Evolutionary conservation across 1,140 invertebrate genomes (phyloP), one percentile per base, ranked within the genome.

Genomic region (Sitophilus oryzae): DNA sequence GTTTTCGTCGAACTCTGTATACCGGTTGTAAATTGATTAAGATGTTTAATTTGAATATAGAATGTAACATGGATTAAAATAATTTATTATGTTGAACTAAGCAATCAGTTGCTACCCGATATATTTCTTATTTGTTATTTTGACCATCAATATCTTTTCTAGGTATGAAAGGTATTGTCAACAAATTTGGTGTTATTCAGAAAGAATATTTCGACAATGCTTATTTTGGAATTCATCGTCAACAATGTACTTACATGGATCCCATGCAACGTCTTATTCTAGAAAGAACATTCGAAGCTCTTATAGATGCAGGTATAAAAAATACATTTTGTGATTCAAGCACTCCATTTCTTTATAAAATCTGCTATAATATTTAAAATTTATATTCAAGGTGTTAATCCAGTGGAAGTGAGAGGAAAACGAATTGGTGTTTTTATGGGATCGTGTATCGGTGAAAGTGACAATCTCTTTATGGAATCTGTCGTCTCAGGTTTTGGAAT

Each of bases 341-440:
- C 5, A 5, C 5, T 40, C 8, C 15, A n/a, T n/a, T 6, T 15
- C n/a, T 16, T 22, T 0, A n/a, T 4, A 9, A 22, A 9, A 2
- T 44, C n/a, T 6, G 8, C 36, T n/a, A 38, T 16, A 20, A 2
- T 43, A 81, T 23, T 52, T 16, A 47, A 9, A 2, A 30, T 11
- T 18, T n/a, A 22, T n/a, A 6, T 61, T 64, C 57, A 58, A 85
- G 85, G 84, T 58, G 63, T 85, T 1, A 84, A 82, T 65, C 85
- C 82, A 35, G 65, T 70, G 35, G 73, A 74, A 56, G 63, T 84
- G 10, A 74, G 74, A 57, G 85, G 81, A 22, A 79, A 72, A 56
- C 83, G 77, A 66, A 82, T 83, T 15, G 85, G 82, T 21, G 82
- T 85, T 9, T 87, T 79, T 65, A 78, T 86, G 59, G 83, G 82